These are phyloP conservation scores for Chromobotia macracanthus DNA, from an alignment of 2,797 vertebrate species.

Conservation along the genomic window DNA sequence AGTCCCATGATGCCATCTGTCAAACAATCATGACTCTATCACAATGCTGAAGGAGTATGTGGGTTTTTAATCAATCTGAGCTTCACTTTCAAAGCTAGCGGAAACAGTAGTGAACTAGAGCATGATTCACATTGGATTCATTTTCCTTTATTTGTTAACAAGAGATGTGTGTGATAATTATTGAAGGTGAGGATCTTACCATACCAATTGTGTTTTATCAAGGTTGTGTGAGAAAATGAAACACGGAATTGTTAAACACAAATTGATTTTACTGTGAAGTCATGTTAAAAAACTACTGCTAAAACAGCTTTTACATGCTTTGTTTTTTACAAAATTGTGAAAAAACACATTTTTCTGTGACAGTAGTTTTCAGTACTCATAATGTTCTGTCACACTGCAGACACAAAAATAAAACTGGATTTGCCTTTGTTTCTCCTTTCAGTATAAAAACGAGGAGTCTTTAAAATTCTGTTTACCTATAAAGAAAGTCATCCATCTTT, in stretches of 20 bases:
- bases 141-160: background rate
- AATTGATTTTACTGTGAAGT: no score
- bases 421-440: slow-evolving; percentile 27
- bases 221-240: no score
- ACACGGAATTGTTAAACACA: no score
- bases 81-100: background rate
- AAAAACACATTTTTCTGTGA: no score
- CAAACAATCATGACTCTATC: slow-evolving; percentile 57
- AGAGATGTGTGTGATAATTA: background rate
- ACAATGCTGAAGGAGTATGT: slow-evolving; percentile 50
- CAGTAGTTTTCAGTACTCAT: background rate
- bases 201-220: no score
- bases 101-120: background rate
- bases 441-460: slow-evolving; percentile 22
- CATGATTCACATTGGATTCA: background rate
- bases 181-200: no score
- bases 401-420: background rate
- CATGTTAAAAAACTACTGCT: no score
- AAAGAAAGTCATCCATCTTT: slow-evolving; percentile 41
- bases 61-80: slow-evolving; percentile 22
- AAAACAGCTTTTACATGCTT: no score
- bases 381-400: background rate
- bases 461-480: slow-evolving; percentile 22
- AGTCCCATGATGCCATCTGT: slow-evolving; percentile 54
- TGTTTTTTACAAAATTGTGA: no score